phyloP scores from a whole-genome alignment of 1,140 invertebrate genomes.

The Drosophila nikananu region DNA sequence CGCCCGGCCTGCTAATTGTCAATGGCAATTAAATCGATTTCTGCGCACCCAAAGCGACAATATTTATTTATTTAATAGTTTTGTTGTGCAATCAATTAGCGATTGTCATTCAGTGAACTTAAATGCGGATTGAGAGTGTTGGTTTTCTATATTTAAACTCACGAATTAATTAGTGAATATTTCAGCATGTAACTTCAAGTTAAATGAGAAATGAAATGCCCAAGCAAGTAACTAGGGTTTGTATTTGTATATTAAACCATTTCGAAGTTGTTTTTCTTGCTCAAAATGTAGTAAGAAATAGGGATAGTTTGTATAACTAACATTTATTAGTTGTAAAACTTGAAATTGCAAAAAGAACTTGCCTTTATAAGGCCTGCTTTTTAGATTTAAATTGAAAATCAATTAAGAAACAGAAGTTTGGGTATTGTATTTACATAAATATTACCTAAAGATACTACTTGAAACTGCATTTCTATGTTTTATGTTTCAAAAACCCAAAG shows the following conservation, averaged over 20 bases:
- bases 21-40: conserved; percentile 52
- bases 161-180: not conserved
- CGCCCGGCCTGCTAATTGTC: conserved; percentile 56
- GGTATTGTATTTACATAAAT: fast-evolving
- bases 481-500: fast-evolving
- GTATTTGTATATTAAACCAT: not conserved
- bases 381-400: not conserved
- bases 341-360: not conserved
- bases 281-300: not conserved
- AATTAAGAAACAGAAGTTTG: not conserved
- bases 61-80: conserved; percentile 48
- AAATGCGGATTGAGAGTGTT: not conserved
- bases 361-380: too few relatives aligned
- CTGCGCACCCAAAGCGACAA: conserved; percentile 44
- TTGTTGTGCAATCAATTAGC: conserved; percentile 61
- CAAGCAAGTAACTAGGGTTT: too few relatives aligned
- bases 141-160: not conserved
- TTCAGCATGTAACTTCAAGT: fast-evolving
- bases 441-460: not conserved
- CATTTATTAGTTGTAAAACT: too few relatives aligned
- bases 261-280: not conserved
- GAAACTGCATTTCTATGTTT: not conserved
- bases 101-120: conserved; percentile 26
- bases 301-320: not conserved
- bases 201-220: not conserved